A percentile compares a stretch with the other conserved stretches of the same genome.
phyloP scores from a whole-genome alignment of 1,140 invertebrate species.

The Zelostemma sp. region DNA sequence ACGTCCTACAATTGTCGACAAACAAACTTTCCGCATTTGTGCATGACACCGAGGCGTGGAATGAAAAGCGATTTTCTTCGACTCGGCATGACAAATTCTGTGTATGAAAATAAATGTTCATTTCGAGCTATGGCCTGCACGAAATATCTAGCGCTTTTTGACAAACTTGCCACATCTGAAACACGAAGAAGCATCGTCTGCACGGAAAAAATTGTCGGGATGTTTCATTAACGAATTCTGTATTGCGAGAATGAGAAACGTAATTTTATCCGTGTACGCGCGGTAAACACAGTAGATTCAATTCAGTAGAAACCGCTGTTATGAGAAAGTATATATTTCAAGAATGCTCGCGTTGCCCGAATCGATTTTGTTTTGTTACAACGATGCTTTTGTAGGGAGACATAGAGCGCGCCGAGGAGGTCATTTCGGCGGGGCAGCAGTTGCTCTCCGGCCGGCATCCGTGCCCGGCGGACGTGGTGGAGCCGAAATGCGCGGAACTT shows the following conservation, averaged over 20 bases:
- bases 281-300: constrained; percentile 25
- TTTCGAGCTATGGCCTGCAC: constrained; percentile 59
- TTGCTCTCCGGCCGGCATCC: constrained; percentile 82
- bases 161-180: constrained; percentile 26
- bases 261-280: constrained; percentile 35
- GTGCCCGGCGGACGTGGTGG: constrained; percentile 85
- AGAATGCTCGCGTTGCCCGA: neutral
- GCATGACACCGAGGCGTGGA: constrained; percentile 7
- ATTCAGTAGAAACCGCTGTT: constrained; percentile 40
- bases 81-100: constrained; percentile 55
- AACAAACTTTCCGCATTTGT: constrained; percentile 1
- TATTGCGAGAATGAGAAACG: neutral
- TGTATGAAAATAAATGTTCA: constrained; percentile 56
- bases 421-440: constrained; percentile 79
- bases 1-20: neutral
- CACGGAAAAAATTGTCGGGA: constrained; percentile 24
- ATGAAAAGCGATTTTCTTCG: constrained; percentile 53
- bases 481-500: constrained; percentile 93
- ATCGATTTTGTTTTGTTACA: constrained; percentile 19
- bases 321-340: constrained; percentile 38
- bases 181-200: constrained; percentile 17
- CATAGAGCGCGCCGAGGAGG: constrained; percentile 83
- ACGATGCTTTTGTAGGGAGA: constrained; percentile 74
- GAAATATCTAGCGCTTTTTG: constrained; percentile 54
- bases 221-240: neutral